Evolutionary conservation across 2,797 vertebrate genomes (phyloP), one percentile per base, ranked within the genome.

Genomic region (Chiropotes sagulatus): DNA sequence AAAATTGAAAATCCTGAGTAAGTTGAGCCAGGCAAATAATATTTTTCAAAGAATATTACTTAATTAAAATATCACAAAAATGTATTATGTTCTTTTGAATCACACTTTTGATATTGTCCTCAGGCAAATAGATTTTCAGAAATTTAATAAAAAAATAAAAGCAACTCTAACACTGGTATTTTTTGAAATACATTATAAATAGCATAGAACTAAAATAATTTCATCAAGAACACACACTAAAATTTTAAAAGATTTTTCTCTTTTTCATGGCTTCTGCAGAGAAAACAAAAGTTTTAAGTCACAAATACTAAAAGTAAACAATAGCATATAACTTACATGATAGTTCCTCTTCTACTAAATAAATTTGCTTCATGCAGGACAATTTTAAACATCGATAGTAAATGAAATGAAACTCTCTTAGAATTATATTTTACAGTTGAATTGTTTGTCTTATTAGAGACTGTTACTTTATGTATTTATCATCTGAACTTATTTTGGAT

Each of bases 391-490:
- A 73, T 24, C 10, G 70, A 46, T 33, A 52, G 44, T 46, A 90
- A 91, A 92, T 92, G 80, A 92, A 5, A 87, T 93, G 64, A 26
- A 92, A 72, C 72, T 61, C 22, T 2, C 70, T 19, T 46, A 57
- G 17, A 83, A 89, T 50, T 80, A 87, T 80, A 80, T 75, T 87
- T 93, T 94, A 92, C 11, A 94, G 24, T 41, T 80, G 46, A 97
- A 95, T 92, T 81, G 5, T 79, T 94, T 48, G 83, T 80, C 61
- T 93, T 90, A 83, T 94, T 94, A 87, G n/a, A 46, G 17, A 41
- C 19, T 80, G 28, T 80, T 79, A 58, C 39, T 17, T 85, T 17
- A n/a, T 67, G 26, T 92, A 79, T 57, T 13, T 70, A 8, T 86
- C 13, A 80, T 75, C 48, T 48, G n/a, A 93, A 17, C 8, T 93